phyloP scores from a whole-genome alignment of 1,140 invertebrate species.

The Drosophila persimilis region DNA sequence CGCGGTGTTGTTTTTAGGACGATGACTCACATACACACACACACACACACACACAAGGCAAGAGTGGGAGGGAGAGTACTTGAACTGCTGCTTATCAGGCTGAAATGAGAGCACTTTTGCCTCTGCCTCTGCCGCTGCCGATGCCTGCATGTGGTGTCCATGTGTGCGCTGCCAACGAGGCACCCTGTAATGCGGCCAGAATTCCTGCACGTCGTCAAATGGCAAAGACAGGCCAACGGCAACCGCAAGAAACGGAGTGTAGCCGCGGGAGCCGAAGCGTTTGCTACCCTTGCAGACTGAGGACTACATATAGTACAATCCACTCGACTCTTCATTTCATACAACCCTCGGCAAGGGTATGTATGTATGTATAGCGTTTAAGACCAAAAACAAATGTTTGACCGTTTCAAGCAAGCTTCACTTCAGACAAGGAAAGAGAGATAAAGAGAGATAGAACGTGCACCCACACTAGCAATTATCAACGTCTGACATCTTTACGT shows the following conservation, averaged over 20 bases:
- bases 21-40: constrained; percentile 60
- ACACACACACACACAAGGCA: neutral
- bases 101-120: constrained; percentile 44
- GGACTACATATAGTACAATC: too few species aligned
- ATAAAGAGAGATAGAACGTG: constrained; percentile 16
- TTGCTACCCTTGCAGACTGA: too few species aligned
- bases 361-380: constrained; percentile 22
- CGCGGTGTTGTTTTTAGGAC: constrained; percentile 74
- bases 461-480: constrained; percentile 45
- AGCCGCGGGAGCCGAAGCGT: too few species aligned
- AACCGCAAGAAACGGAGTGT: constrained; percentile 17
- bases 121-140: constrained; percentile 11
- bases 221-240: too few species aligned
- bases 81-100: constrained; percentile 27
- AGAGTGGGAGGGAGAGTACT: constrained; percentile 2
- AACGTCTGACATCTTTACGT: constrained; percentile 70
- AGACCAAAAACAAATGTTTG: constrained; percentile 48
- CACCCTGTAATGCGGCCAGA: constrained; percentile 40
- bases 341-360: neutral
- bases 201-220: constrained; percentile 35
- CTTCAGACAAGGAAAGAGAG: constrained; percentile 2
- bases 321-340: neutral
- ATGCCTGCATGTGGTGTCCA: constrained; percentile 28
- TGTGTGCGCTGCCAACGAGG: constrained; percentile 12
- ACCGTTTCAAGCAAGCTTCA: constrained; percentile 39